Evolutionary conservation across 1,140 invertebrate genomes (phyloP).

Genomic region (Hycleus cichorii): DNA sequence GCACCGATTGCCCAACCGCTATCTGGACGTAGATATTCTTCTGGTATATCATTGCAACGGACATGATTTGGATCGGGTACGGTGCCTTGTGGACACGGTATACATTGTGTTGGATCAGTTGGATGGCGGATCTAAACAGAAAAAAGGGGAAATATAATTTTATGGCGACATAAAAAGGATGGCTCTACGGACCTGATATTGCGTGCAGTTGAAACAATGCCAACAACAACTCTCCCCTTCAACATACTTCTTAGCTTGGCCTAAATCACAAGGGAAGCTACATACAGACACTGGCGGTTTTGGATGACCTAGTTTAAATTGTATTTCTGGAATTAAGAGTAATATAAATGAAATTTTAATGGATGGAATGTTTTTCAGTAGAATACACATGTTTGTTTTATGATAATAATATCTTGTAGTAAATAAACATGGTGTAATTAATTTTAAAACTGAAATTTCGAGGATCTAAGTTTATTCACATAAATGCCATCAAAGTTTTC

Average conservation of each 20-base stretch:
- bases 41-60: slow-evolving; percentile 69
- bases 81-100: slow-evolving; percentile 73
- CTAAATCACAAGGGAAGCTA: slow-evolving; percentile 74
- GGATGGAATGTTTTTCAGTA: no score
- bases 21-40: slow-evolving; percentile 72
- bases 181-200: slow-evolving; percentile 66
- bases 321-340: slow-evolving; percentile 54
- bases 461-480: no score
- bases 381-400: no score
- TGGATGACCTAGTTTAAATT: slow-evolving; percentile 68
- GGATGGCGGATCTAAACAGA: slow-evolving; percentile 63
- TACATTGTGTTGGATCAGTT: slow-evolving; percentile 73
- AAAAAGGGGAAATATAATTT: neutral
- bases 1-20: slow-evolving; percentile 86
- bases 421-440: no score
- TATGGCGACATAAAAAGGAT: neutral
- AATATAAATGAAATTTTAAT: neutral
- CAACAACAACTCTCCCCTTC: slow-evolving; percentile 91
- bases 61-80: slow-evolving; percentile 69
- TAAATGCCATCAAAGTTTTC: no score
- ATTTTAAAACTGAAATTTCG: no score
- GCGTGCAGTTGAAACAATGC: slow-evolving; percentile 91
- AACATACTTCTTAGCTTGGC: slow-evolving; percentile 85
- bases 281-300: slow-evolving; percentile 81
- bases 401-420: no score